Conservation (phyloP, 2,113 vertebrate genomes). For the Callaeas wilsoni region DNA sequence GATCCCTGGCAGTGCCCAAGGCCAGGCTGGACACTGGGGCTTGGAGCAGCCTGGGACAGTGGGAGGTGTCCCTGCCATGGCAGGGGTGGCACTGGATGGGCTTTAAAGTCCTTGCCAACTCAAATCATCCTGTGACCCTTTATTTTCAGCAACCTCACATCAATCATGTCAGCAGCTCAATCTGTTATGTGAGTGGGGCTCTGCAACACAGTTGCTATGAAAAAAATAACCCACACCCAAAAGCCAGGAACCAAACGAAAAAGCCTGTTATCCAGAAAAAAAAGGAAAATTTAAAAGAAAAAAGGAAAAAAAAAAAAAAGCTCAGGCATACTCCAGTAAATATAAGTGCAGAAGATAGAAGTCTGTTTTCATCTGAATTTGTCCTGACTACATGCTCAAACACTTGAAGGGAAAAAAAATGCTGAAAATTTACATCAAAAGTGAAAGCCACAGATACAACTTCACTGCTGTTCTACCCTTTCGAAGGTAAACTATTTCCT, state of each 20-base stretch:
- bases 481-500: neutral
- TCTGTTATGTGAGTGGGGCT: neutral
- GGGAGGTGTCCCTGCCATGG: neutral
- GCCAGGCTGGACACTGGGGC: neutral
- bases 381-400: neutral
- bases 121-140: neutral
- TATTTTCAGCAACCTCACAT: neutral
- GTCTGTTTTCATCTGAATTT: neutral
- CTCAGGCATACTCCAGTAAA: neutral
- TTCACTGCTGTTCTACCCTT: neutral
- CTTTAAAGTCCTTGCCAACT: accelerated
- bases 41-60: neutral
- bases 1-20: neutral
- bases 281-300: too few relatives aligned
- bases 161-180: neutral
- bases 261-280: neutral
- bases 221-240: neutral
- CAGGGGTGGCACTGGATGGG: accelerated
- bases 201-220: neutral
- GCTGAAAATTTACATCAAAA: neutral
- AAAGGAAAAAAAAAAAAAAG: neutral
- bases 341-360: neutral
- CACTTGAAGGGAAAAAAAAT: neutral
- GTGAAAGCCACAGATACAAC: neutral
- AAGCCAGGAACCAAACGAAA: neutral